Base-by-base conservation (phyloP, 2,888 invertebrate species). In the Mongoloraphidia duomilia region DNA sequence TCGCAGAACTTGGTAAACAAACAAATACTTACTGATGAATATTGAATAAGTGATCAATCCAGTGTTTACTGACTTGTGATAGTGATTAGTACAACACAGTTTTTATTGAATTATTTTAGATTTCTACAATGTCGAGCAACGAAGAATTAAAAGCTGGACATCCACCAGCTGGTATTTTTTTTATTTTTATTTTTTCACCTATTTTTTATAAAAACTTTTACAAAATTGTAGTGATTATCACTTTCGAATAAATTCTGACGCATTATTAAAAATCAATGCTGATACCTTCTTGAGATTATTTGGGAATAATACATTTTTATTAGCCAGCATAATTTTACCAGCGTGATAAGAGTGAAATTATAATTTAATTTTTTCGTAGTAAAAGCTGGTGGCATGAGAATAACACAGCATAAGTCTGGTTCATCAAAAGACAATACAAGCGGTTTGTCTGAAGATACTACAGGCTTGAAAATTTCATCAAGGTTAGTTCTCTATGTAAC, bases 381-480 rank as follows among this genome's bases (percentile, higher is more conserved):
- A 3, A 92, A 91, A 74, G 91, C 89, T 50, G 92, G 92, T 46
- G 90, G 91, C 2, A 91, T 90, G 90, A 76, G 92, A 57, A 90
- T 92, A 60, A 89, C 87, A 11, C 91, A 92, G 61, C 85, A 92
- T 63, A 91, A 91, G 67, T 68, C 74, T 1, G 76, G 80, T 8
- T 79, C 80, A 57, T 68, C 78, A 39, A 72, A 74, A 58, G 26
- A 26, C 26, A 26, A 26, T 26, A 80, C 79, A 56, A 79, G 80
- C 48, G 72, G 76, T 9, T 67, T 76, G 4, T 75, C 78, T 46
- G 84, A 84, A 62, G 84, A 84, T 60, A 75, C 80, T 52, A 82
- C 83, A 0, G 82, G 82, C 39, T 72, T 85, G 1, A 80, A 84
- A 48, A 82, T 86, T 33, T 81, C 81, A 0, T 76, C 76, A 11